phyloP scores from a whole-genome alignment of 2,797 vertebrate species.

The Gallinago solitaria region DNA sequence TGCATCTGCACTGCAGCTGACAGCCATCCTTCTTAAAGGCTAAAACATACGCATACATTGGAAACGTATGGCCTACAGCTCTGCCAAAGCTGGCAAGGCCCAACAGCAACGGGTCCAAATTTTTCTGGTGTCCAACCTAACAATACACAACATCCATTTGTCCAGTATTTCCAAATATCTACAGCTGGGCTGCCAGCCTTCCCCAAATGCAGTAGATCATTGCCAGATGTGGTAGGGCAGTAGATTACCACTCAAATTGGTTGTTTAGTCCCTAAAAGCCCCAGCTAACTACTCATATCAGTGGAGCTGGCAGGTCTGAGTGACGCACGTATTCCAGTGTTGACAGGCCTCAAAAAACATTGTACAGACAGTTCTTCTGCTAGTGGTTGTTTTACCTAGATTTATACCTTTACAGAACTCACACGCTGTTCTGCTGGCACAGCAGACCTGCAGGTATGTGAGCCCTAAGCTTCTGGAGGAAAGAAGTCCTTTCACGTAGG shows the following conservation, averaged over 20 bases:
- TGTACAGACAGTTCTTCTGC: neutral
- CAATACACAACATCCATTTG: neutral
- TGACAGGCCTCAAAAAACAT: neutral
- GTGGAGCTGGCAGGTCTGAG: neutral
- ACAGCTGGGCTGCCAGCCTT: neutral
- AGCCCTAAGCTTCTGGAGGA: neutral
- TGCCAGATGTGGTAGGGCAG: neutral
- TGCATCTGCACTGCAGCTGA: neutral
- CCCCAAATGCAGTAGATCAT: neutral
- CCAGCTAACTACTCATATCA: neutral
- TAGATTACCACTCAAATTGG: neutral
- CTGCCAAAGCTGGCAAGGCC: neutral
- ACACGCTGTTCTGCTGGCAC: neutral
- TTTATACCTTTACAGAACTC: neutral
- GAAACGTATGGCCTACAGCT: neutral
- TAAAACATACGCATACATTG: fast-evolving
- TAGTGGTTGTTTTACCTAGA: neutral
- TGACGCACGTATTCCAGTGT: neutral
- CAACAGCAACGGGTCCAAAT: neutral
- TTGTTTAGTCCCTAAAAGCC: neutral
- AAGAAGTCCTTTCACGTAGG: neutral
- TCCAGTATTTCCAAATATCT: neutral
- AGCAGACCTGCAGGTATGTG: neutral
- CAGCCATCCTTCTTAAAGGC: neutral
- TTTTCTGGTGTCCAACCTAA: neutral